A percentile compares a stretch with the other conserved stretches of the same genome.
phyloP scores from a whole-genome alignment of 2,888 invertebrate genomes.

The Zygogramma bicolorata region DNA sequence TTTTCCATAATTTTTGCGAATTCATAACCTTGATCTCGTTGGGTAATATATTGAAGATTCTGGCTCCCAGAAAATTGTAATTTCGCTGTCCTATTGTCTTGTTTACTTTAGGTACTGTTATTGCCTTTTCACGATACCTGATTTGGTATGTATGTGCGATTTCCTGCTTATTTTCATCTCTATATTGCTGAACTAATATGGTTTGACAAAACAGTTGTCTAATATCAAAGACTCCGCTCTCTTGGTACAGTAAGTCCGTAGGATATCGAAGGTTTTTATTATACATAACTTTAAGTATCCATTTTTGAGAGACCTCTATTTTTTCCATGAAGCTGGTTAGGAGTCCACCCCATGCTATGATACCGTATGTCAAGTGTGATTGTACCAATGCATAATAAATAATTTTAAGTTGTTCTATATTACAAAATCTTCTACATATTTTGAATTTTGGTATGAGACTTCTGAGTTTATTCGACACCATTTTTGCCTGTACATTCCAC shows the following conservation, averaged over 20 bases:
- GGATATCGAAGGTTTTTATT: neutral
- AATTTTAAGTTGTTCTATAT: neutral
- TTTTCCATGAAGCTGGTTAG: neutral
- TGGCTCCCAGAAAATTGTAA: too few species aligned
- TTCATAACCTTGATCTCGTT: too few species aligned
- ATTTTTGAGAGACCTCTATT: neutral
- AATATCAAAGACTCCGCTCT: neutral
- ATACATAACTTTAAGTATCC: neutral
- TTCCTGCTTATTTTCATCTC: too few species aligned
- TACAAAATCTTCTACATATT: neutral
- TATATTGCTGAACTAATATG: too few species aligned
- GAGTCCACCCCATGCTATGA: neutral
- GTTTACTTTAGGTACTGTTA: too few species aligned
- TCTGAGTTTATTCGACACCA: neutral
- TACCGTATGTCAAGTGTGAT: neutral
- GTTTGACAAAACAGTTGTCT: too few species aligned
- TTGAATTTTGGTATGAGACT: neutral
- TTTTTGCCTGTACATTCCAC: neutral
- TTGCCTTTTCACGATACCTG: too few species aligned
- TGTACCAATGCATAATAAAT: neutral
- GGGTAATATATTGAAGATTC: too few species aligned
- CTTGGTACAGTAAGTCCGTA: neutral
- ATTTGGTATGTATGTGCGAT: too few species aligned
- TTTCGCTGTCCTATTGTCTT: too few species aligned
- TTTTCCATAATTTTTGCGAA: too few species aligned